These are phyloP conservation scores for Lepus timidus DNA, from an alignment of 2,113 vertebrate species.

Conservation along the genomic window DNA sequence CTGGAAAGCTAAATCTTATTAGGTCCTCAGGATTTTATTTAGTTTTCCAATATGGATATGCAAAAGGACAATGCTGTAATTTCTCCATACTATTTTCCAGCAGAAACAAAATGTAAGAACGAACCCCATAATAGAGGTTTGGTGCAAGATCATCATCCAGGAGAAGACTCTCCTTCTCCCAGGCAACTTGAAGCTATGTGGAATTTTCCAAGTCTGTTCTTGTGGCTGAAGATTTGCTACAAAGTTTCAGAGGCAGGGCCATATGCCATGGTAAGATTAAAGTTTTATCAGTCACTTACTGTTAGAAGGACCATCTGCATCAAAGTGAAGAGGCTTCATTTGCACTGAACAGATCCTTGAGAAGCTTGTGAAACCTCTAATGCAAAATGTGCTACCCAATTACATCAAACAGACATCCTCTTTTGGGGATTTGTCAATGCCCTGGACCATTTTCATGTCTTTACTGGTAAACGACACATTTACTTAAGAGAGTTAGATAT, in stretches of 20 bases:
- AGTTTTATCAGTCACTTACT: slow-evolving; percentile 41
- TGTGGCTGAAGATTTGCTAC: neutral
- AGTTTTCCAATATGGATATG: slow-evolving; percentile 62
- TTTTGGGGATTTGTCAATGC: neutral
- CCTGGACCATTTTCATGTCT: slow-evolving; percentile 42
- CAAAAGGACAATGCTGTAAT: slow-evolving; percentile 56
- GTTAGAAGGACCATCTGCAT: slow-evolving; percentile 61
- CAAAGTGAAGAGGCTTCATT: slow-evolving; percentile 41
- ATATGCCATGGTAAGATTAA: slow-evolving; percentile 38
- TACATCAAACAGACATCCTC: neutral
- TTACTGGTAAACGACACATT: slow-evolving; percentile 40
- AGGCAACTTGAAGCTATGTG: neutral
- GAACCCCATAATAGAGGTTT: neutral
- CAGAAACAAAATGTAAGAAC: slow-evolving; percentile 6
- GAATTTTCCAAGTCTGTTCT: slow-evolving; percentile 17
- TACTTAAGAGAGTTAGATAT: slow-evolving; percentile 49
- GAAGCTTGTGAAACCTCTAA: slow-evolving; percentile 20
- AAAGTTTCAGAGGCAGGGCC: neutral
- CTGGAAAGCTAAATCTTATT: slow-evolving; percentile 87
- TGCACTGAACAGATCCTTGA: slow-evolving; percentile 50
- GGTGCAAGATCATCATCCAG: neutral
- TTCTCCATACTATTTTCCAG: slow-evolving; percentile 44
- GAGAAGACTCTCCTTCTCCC: neutral
- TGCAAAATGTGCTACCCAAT: slow-evolving; percentile 22
- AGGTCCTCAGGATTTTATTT: slow-evolving; percentile 83